Evolutionary conservation across 2,113 vertebrate genomes (phyloP).

Genomic region (Pollachius pollachius): DNA sequence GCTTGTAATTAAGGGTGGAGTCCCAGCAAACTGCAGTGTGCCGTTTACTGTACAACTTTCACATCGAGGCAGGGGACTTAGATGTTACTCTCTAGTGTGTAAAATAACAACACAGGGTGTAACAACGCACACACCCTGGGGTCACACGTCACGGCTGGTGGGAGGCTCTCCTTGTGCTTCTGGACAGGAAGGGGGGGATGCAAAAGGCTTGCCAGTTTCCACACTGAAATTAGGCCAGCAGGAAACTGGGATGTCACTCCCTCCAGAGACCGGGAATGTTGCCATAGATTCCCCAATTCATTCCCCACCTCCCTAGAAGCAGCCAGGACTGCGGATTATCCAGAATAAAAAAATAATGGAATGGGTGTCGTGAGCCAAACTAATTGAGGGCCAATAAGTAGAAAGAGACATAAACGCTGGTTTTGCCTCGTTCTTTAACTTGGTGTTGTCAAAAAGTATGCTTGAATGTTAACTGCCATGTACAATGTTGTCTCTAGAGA

Average conservation of each 20-base stretch:
- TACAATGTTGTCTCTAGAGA: too few species aligned
- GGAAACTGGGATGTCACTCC: slow-evolving; percentile 58
- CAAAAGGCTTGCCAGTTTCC: slow-evolving; percentile 54
- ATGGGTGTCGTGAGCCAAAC: too few species aligned
- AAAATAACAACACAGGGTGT: slow-evolving; percentile 8
- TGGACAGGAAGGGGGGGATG: slow-evolving; percentile 53
- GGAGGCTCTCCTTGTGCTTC: slow-evolving; percentile 28
- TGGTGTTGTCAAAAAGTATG: too few species aligned
- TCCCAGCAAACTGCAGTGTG: slow-evolving; percentile 5
- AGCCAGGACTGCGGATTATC: too few species aligned
- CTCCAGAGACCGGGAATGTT: slow-evolving; percentile 31
- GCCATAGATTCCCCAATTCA: slow-evolving; percentile 26
- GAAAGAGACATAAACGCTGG: too few species aligned
- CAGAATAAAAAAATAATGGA: too few species aligned
- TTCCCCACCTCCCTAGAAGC: neutral
- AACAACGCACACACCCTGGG: slow-evolving; percentile 10
- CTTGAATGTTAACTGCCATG: too few species aligned
- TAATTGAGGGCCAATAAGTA: too few species aligned
- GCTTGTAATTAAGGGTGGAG: slow-evolving; percentile 52
- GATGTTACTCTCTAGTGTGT: slow-evolving; percentile 19
- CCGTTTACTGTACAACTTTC: slow-evolving; percentile 8
- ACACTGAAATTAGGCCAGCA: slow-evolving; percentile 52
- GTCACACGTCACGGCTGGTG: too few species aligned
- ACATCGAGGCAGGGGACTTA: slow-evolving; percentile 5
- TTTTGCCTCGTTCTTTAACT: too few species aligned